A percentile compares a stretch with the other conserved stretches of the same genome.
Conservation (phyloP, 2,113 vertebrate genomes). For the Oncorhynchus nerka region DNA sequence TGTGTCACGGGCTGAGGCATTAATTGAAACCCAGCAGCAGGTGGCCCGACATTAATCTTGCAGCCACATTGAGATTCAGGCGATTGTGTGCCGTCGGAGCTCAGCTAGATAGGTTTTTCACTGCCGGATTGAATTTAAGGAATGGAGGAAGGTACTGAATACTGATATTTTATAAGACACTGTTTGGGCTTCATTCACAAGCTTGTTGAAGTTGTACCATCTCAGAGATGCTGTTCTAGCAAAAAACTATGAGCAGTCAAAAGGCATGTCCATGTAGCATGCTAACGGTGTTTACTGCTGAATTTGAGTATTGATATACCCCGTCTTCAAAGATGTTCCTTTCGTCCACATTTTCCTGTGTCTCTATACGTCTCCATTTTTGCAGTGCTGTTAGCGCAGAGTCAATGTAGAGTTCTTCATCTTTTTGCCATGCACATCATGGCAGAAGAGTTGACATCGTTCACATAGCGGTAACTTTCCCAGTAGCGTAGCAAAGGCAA, state of each 20-base stretch:
- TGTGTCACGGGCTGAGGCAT: constrained; percentile 52
- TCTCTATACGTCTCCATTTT: too few species aligned
- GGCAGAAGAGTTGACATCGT: neutral
- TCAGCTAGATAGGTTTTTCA: constrained; percentile 34
- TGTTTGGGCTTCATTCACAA: neutral
- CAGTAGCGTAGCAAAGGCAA: constrained; percentile 33
- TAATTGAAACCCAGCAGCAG: constrained; percentile 65
- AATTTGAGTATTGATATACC: too few species aligned
- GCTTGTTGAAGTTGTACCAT: neutral
- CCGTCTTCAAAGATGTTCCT: too few species aligned
- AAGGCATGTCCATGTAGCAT: neutral
- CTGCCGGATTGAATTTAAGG: constrained; percentile 18
- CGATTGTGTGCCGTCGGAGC: constrained; percentile 26
- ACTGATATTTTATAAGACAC: constrained; percentile 27
- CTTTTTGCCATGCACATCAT: neutral
- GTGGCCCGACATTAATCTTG: constrained; percentile 56
- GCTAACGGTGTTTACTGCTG: neutral
- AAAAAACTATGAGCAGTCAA: neutral
- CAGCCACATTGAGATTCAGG: constrained; percentile 44
- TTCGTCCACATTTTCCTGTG: too few species aligned
- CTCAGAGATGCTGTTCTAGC: neutral
- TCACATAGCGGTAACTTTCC: constrained; percentile 19
- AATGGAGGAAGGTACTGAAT: constrained; percentile 26
- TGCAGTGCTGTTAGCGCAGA: too few species aligned
- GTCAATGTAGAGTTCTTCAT: too few species aligned